Evolutionary conservation across 2,113 vertebrate genomes (phyloP).

Genomic region (Myanophis thanlyinensis): DNA sequence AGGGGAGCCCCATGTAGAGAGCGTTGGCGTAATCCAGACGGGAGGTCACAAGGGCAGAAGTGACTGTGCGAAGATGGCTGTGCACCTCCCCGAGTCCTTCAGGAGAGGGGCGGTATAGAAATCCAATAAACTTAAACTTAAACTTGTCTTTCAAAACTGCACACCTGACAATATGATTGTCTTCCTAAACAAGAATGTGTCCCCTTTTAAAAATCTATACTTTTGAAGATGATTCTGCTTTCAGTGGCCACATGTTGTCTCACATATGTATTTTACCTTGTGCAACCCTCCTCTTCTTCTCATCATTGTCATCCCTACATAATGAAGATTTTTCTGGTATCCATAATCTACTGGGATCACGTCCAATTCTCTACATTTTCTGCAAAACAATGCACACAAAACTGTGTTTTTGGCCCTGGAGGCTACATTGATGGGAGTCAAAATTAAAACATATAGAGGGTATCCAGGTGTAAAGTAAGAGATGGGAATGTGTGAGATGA

Average conservation of each 20-base stretch:
- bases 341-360: neutral
- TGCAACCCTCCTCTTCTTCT: neutral
- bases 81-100: too few species aligned
- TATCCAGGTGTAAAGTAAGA: neutral
- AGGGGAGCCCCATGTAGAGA: too few species aligned
- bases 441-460: neutral
- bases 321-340: neutral
- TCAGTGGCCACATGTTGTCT: neutral
- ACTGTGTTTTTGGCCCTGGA: neutral
- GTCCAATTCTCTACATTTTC: neutral
- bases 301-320: neutral
- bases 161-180: neutral
- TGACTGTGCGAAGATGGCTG: too few species aligned
- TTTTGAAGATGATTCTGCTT: neutral
- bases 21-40: too few species aligned
- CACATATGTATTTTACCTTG: neutral
- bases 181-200: neutral
- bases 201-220: neutral
- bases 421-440: neutral
- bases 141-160: neutral
- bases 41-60: too few species aligned
- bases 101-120: too few species aligned
- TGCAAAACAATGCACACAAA: neutral
- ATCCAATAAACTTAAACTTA: too few species aligned
- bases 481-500: constrained; percentile 33